Conservation (phyloP, 2,113 vertebrate species). For the Stercorarius parasiticus region DNA sequence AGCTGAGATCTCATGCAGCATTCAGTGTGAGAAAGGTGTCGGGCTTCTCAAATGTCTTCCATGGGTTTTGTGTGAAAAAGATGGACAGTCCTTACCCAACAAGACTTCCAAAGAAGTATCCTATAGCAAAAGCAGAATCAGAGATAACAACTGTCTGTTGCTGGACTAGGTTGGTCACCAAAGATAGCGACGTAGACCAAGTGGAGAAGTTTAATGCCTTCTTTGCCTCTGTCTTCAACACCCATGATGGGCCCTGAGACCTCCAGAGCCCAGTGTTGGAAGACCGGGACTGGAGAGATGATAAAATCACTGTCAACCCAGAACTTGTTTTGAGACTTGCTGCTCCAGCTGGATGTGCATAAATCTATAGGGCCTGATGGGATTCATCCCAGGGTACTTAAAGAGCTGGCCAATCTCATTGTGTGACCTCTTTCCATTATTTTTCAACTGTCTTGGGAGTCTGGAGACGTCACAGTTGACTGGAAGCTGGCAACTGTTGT, state of each 20-base stretch:
- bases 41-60: neutral
- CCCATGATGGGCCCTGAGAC: neutral
- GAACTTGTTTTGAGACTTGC: neutral
- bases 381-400: no score
- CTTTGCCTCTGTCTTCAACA: neutral
- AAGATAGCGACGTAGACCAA: neutral
- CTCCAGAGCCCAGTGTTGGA: neutral
- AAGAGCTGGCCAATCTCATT: neutral
- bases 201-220: neutral
- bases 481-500: neutral
- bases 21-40: neutral
- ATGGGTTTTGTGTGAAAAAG: neutral
- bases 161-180: neutral
- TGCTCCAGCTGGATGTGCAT: neutral
- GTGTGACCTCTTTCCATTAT: neutral
- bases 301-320: neutral
- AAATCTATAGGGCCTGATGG: no score
- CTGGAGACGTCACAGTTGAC: neutral
- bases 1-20: neutral
- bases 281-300: neutral
- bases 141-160: neutral
- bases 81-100: neutral
- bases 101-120: neutral
- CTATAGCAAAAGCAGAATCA: neutral
- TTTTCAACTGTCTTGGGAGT: neutral